phyloP scores from a whole-genome alignment of 2,888 invertebrate species.

The Drosophila ustulata region DNA sequence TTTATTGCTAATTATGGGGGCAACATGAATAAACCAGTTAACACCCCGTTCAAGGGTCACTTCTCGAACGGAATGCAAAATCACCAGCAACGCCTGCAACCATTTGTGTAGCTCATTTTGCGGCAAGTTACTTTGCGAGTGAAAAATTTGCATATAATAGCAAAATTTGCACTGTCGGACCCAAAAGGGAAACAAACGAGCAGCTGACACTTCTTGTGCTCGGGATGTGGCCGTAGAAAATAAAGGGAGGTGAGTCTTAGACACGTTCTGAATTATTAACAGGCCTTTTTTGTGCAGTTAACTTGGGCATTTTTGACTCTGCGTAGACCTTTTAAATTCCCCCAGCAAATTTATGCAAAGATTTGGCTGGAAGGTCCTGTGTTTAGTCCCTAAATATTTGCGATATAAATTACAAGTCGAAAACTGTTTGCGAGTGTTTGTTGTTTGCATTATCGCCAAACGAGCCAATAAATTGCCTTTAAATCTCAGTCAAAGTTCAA shows the following conservation, averaged over 20 bases:
- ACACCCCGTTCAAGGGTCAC: slow-evolving; percentile 9
- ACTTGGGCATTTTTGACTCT: slow-evolving; percentile 26
- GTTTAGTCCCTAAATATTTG: slow-evolving; percentile 63
- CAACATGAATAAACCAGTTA: slow-evolving; percentile 1
- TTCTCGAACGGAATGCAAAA: slow-evolving; percentile 22
- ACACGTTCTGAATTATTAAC: slow-evolving; percentile 73
- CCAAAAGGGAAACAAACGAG: slow-evolving; percentile 9
- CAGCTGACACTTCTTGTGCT: slow-evolving; percentile 57
- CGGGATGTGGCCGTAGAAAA: slow-evolving; percentile 19
- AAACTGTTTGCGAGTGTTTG: slow-evolving; percentile 30
- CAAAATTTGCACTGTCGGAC: slow-evolving; percentile 54
- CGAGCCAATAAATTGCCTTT: slow-evolving; percentile 54
- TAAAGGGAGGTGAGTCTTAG: slow-evolving; percentile 21
- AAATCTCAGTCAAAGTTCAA: slow-evolving; percentile 48
- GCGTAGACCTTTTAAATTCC: slow-evolving; percentile 56
- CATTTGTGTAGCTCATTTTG: slow-evolving; percentile 71
- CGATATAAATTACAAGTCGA: slow-evolving; percentile 58
- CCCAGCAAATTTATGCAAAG: slow-evolving; percentile 62
- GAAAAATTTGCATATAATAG: slow-evolving; percentile 72
- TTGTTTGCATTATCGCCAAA: slow-evolving; percentile 49
- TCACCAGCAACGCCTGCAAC: slow-evolving; percentile 34
- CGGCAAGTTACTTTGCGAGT: slow-evolving; percentile 45
- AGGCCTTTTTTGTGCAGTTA: slow-evolving; percentile 61
- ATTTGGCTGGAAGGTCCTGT: slow-evolving; percentile 9
- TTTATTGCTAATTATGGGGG: not conserved